phyloP scores from a whole-genome alignment of 2,113 vertebrate species.

The Mormyrus lacerda region DNA sequence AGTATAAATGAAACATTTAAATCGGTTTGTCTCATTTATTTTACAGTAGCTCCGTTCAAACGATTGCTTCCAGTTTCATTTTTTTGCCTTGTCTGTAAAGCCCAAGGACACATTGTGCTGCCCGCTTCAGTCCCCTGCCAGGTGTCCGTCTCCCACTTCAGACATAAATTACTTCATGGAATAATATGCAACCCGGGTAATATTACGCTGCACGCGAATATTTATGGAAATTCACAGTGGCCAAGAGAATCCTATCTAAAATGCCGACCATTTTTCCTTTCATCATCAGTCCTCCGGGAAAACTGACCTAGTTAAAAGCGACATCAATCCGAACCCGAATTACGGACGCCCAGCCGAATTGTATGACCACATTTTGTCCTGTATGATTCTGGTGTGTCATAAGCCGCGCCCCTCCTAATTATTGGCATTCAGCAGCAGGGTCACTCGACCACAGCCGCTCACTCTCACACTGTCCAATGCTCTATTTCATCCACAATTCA shows the following conservation, averaged over 20 bases:
- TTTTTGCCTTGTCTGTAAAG: slow-evolving; percentile 20
- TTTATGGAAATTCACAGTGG: slow-evolving; percentile 33
- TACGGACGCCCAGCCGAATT: neutral
- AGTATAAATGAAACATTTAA: neutral
- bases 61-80: slow-evolving; percentile 19
- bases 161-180: slow-evolving; percentile 29
- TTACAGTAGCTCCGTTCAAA: slow-evolving; percentile 3
- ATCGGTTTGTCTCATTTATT: slow-evolving; percentile 26
- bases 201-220: slow-evolving; percentile 22
- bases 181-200: slow-evolving; percentile 23
- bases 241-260: slow-evolving; percentile 10
- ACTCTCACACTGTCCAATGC: neutral
- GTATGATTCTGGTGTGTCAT: neutral
- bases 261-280: neutral
- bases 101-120: slow-evolving; percentile 37
- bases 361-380: neutral
- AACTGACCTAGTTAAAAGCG: neutral
- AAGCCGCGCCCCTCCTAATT: neutral
- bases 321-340: neutral
- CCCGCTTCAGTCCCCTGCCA: slow-evolving; percentile 18
- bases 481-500: neutral
- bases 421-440: neutral
- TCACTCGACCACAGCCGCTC: neutral
- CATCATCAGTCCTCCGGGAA: neutral
- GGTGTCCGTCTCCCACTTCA: slow-evolving; percentile 24